Evolutionary conservation across 2,888 invertebrate genomes (phyloP), one percentile per base, ranked within the genome.

Genomic region (Cryptocheilus praepositus): DNA sequence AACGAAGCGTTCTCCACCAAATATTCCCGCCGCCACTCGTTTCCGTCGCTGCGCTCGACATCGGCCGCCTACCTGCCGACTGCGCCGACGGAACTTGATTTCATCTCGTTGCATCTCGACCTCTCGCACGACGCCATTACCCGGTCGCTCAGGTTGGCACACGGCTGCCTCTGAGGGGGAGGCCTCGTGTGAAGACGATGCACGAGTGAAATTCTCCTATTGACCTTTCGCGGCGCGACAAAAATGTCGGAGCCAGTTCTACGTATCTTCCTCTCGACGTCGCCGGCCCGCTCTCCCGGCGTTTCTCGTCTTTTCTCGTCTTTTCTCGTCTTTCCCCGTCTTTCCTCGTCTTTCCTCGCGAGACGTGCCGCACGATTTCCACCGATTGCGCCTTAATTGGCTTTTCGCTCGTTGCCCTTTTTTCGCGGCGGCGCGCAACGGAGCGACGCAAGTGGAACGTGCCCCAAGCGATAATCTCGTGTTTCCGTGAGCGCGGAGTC

Each of bases 131-230:
- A 36, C 36, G 36, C 36, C 36, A 36, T 36, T 36, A 36, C 36
- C 36, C 36, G 36, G 36, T 36, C 36, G 36, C 3, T 36, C 36
- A 36, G 36, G 36, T 36, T 36, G 36, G 36, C 36, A 36, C 11
- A 36, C 36, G 36, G 36, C 36, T 2, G 25, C 2, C 11, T 49
- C 49, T 7, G 52, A 21, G 52, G 53, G 44, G 36, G 59, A 15
- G n/a, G 57, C 13, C 43, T 76, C 80, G 82, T 80, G 80, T 80
- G 81, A 83, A 80, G 83, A 80, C 79, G 80, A 80, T 79, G 75
- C 82, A 73, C 86, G 83, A 87, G 87, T 87, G 87, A 88, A 88
- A 87, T 87, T 83, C 85, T 81, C 82, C 82, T 84, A 86, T 83
- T 87, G 88, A 88, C 87, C 88, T 88, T 88, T 88, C 84, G 76